phyloP scores from a whole-genome alignment of 2,888 invertebrate genomes.

The Scaptomyza cyrtandrae region DNA sequence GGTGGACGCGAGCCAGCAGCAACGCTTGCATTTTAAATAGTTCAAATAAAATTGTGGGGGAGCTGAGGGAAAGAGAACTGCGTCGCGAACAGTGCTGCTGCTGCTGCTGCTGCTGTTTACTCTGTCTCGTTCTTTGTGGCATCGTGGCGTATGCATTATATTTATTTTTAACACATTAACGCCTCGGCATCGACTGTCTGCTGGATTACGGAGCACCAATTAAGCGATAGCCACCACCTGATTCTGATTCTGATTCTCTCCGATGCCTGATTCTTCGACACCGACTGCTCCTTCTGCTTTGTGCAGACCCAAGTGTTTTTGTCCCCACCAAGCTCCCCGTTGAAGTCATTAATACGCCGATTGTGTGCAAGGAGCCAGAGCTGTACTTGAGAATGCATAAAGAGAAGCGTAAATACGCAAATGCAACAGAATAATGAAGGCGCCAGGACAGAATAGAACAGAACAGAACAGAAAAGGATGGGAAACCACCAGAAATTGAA shows the following conservation, averaged over 20 bases:
- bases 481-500: not conserved
- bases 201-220: slow-evolving; percentile 43
- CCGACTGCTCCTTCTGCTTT: not conserved
- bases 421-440: slow-evolving; percentile 60
- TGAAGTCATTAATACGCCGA: slow-evolving; percentile 43
- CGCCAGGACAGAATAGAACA: not conserved
- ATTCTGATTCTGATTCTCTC: slow-evolving; percentile 2
- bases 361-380: slow-evolving; percentile 32
- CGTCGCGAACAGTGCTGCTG: not conserved
- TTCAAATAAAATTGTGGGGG: not conserved
- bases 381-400: slow-evolving; percentile 56
- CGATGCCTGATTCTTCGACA: slow-evolving; percentile 1
- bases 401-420: slow-evolving; percentile 66
- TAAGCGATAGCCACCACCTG: slow-evolving; percentile 27
- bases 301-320: too few relatives aligned
- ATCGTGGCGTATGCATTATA: slow-evolving; percentile 41
- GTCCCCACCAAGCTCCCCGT: not conserved
- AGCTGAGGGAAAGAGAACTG: not conserved
- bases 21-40: slow-evolving; percentile 15
- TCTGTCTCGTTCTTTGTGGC: slow-evolving; percentile 15
- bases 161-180: slow-evolving; percentile 26
- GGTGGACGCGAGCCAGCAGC: slow-evolving; percentile 18
- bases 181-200: slow-evolving; percentile 29
- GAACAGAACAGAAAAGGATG: not conserved
- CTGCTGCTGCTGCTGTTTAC: not conserved